phyloP scores from a whole-genome alignment of 2,888 invertebrate genomes.

The Agonopterix arenella region DNA sequence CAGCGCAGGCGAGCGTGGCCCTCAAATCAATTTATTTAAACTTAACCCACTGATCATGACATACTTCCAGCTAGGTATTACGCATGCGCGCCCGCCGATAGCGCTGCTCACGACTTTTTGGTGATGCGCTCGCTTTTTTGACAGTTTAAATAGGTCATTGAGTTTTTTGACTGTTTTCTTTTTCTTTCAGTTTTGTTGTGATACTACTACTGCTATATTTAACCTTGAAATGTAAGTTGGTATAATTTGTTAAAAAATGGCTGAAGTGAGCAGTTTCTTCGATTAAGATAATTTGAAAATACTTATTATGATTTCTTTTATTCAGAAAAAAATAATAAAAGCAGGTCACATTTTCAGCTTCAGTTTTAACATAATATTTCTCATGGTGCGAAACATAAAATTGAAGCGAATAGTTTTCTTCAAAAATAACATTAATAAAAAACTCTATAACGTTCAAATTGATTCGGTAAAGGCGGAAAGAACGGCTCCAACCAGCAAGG shows the following conservation, averaged over 20 bases:
- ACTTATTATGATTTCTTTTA: too few species aligned
- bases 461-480: slow-evolving; percentile 75
- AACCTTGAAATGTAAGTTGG: too few species aligned
- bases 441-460: slow-evolving; percentile 61
- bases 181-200: too few species aligned
- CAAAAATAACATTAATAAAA: slow-evolving; percentile 28
- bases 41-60: slow-evolving; percentile 77
- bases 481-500: slow-evolving; percentile 71
- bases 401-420: not conserved
- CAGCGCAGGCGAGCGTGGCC: slow-evolving; percentile 29
- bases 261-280: too few species aligned
- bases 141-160: slow-evolving; percentile 1
- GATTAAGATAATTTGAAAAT: too few species aligned
- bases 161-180: too few species aligned
- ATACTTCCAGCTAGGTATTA: slow-evolving; percentile 61
- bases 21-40: slow-evolving; percentile 67
- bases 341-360: too few species aligned
- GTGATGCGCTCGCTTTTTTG: slow-evolving; percentile 4
- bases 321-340: too few species aligned
- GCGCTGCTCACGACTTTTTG: slow-evolving; percentile 22
- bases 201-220: too few species aligned
- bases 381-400: not conserved
- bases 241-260: too few species aligned
- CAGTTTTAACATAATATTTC: too few species aligned
- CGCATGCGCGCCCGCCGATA: slow-evolving; percentile 39